Conservation (phyloP, 2,888 invertebrate genomes). For the Drosophila colorata region DNA sequence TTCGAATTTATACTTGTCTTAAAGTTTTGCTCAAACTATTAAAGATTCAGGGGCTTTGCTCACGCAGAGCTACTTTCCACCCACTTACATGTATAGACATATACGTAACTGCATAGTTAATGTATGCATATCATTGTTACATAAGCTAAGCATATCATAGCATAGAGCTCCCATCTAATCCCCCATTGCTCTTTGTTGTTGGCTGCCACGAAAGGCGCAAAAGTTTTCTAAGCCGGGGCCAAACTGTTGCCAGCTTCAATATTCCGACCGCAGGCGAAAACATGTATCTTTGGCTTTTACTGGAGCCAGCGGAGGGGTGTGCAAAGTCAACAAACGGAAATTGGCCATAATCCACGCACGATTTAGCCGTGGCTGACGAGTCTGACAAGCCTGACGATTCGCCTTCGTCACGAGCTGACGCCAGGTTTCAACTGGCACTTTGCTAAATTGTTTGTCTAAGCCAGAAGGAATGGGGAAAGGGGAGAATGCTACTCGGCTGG, state of each 20-base stretch:
- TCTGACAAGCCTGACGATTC: constrained; percentile 37
- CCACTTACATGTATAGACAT: background rate
- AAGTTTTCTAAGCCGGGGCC: constrained; percentile 18
- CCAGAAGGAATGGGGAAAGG: background rate
- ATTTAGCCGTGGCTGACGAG: constrained; percentile 47
- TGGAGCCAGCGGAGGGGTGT: background rate
- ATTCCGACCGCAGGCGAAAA: background rate
- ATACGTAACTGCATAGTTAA: background rate
- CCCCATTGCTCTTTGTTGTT: constrained; percentile 14
- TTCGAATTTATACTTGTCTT: too few relatives aligned
- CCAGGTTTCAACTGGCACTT: constrained; percentile 52
- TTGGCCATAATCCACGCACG: constrained; percentile 77
- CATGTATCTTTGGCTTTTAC: constrained; percentile 21
- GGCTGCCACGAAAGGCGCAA: background rate
- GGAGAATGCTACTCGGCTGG: background rate
- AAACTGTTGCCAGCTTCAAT: constrained; percentile 14
- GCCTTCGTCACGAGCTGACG: constrained; percentile 40
- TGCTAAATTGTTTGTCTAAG: constrained; percentile 65
- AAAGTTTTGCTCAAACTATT: too few relatives aligned
- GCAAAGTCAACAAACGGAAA: constrained; percentile 64
- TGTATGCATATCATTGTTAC: background rate
- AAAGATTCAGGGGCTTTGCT: background rate
- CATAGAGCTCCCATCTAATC: constrained; percentile 13
- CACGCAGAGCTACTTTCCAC: background rate
- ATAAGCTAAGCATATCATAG: background rate